Conservation (phyloP, 2,113 vertebrate genomes). For the Bos taurus region ARS-UCD2.0 NC_037333.1:90933501-90934000, state of each 20-base stretch:
- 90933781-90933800: neutral
- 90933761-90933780: neutral
- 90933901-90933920: neutral
- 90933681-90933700: neutral
- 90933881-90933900: neutral
- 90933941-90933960: neutral
- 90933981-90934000: neutral
- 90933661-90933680: neutral
- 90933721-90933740: neutral
- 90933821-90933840: neutral
- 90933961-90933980: neutral
- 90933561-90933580: neutral
- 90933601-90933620: neutral
- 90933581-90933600: neutral
- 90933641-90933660: neutral
- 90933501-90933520: neutral
- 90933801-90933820: neutral
- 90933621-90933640: neutral
- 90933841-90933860: neutral
- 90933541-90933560: neutral
- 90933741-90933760: neutral
- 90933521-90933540: neutral
- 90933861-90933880: neutral
- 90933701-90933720: neutral
- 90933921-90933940: neutral